Percentiles rank a stretch among this genome's conserved stretches.
phyloP scores from a whole-genome alignment of 2,888 invertebrate species.

The Syritta pipiens region DNA sequence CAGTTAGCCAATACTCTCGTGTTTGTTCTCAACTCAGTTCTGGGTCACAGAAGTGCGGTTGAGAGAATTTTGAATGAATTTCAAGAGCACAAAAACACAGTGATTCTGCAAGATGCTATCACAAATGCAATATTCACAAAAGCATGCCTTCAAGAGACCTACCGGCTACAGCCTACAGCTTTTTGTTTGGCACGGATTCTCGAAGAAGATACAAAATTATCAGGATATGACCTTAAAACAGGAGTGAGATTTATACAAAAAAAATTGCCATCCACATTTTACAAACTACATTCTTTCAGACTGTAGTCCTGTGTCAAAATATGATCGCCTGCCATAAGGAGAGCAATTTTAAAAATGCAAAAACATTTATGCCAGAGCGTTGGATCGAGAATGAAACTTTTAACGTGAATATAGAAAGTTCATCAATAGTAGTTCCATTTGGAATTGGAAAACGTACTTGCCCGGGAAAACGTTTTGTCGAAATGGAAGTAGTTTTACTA shows the following conservation, averaged over 20 bases:
- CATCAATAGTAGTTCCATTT: constrained; percentile 87
- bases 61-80: constrained; percentile 85
- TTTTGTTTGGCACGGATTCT: constrained; percentile 88
- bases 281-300: constrained; percentile 79
- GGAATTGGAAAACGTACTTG: constrained; percentile 90
- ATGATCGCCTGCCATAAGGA: constrained; percentile 89
- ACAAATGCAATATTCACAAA: constrained; percentile 86
- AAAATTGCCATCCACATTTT: background rate
- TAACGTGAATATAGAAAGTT: constrained; percentile 78
- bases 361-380: constrained; percentile 87
- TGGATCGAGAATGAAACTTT: constrained; percentile 82
- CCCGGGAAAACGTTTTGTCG: constrained; percentile 91
- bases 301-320: constrained; percentile 89
- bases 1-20: constrained; percentile 90
- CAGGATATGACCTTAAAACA: constrained; percentile 85
- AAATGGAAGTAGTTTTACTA: constrained; percentile 86
- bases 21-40: constrained; percentile 88
- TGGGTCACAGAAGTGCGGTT: constrained; percentile 84
- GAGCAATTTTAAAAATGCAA: constrained; percentile 86
- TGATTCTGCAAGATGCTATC: constrained; percentile 82
- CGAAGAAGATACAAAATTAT: constrained; percentile 85
- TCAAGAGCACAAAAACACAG: constrained; percentile 80
- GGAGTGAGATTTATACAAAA: constrained; percentile 82
- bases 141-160: constrained; percentile 89
- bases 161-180: constrained; percentile 84